Base-by-base conservation (phyloP, 2,113 vertebrate species). In the Xenopus tropicalis region DNA sequence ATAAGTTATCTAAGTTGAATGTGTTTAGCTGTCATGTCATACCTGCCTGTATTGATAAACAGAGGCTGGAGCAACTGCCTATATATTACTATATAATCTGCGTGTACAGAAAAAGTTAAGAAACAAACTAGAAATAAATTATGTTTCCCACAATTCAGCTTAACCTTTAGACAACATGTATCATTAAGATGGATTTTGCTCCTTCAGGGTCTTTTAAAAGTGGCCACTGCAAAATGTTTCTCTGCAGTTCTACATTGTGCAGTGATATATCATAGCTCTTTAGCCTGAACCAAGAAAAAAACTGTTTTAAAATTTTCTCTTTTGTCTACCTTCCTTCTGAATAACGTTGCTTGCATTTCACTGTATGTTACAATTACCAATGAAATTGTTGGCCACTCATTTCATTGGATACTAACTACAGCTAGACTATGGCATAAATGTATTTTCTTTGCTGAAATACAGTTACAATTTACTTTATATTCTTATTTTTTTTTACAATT, bases 191-290 rank as follows among this genome's bases (percentile, higher is more conserved):
- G 64, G 64, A 75, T 75, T 52, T 24, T 69, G 57, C 59, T 69
- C 72, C 72, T 75, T 75, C 57, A 62, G 72, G 72, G 57, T 69
- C 58, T 75, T 69, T 69, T 68, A 17, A 44, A 62, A 62, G 57
- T 69, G 57, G 65, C 66, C 66, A 62, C 10, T 20, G 66, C 66
- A 69, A 75, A 69, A 75, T 75, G 66, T 69, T 69, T 69, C 69
- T 58, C 52, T 58, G 24, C n/a, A 58, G 43, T 59, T 61, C 72
- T 52, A 16, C 65, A 74, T 48, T 61, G 56, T 42, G 20, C 58
- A 43, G 44, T 37, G 6, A 75, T 75, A 75, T 54, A 75, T 75
- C 72, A 75, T 44, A 42, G 65, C 66, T 61, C 62, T 22, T 69
- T 62, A 69, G 56, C 25, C 44, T 19, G 46, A 69, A 57, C 66